Conservation (phyloP, 92 coral and sea anemone genomes). For the Plumapathes pennacea region DNA sequence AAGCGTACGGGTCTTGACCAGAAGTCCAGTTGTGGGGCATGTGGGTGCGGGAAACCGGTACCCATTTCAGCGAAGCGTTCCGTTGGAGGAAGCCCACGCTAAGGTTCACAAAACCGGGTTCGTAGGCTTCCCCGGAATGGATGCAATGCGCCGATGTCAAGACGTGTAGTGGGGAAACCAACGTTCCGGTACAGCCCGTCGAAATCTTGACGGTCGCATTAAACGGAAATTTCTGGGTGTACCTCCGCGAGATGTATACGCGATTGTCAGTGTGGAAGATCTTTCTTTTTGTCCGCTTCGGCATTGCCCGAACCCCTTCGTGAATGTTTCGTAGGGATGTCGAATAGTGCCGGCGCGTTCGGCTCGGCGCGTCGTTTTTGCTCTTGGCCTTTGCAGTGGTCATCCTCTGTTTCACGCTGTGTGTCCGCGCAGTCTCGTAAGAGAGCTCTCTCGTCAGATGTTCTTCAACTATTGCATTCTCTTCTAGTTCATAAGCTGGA, state of each 20-base stretch:
- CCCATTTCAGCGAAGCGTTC: conserved; percentile 61
- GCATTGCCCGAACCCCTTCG: no score
- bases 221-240: conserved; percentile 72
- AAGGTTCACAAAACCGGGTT: conserved; percentile 58
- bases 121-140: conserved; percentile 82
- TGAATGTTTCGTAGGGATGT: no score
- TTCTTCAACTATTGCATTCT: no score
- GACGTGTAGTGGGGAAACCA: conserved; percentile 82
- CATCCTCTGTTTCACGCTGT: no score
- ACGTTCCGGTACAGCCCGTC: conserved; percentile 89
- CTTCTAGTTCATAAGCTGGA: no score
- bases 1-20: conserved; percentile 75
- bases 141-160: conserved; percentile 94
- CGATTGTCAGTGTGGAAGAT: conserved; percentile 50
- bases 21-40: conserved; percentile 79
- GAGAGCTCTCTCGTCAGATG: no score
- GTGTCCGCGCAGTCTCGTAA: no score
- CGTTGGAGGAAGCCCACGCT: conserved; percentile 70
- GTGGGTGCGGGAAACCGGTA: conserved; percentile 28
- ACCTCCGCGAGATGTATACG: conserved; percentile 29
- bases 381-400: no score
- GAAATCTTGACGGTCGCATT: conserved; percentile 73
- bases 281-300: conserved; percentile 46
- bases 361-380: no score
- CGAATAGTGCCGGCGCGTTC: no score